Conservation (phyloP, 2,113 vertebrate genomes). For the Microcebus lehilahytsara region DNA sequence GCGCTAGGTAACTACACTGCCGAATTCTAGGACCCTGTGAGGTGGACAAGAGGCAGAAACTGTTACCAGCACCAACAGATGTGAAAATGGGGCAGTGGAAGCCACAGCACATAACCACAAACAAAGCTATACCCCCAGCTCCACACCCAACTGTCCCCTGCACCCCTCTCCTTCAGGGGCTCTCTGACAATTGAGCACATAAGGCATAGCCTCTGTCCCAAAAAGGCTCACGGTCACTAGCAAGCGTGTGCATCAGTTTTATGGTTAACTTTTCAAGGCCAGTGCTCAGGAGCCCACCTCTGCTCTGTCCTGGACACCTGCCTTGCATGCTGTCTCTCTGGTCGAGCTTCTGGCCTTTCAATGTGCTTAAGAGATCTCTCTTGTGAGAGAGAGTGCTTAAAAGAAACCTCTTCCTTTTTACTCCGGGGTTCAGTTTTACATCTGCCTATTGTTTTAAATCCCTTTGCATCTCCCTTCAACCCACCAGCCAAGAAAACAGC, state of each 20-base stretch:
- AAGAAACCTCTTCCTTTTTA: background rate
- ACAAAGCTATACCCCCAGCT: background rate
- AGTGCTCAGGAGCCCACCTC: background rate
- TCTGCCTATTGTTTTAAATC: background rate
- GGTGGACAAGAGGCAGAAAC: background rate
- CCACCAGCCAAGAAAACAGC: background rate
- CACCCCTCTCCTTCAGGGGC: fast-evolving
- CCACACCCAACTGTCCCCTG: background rate
- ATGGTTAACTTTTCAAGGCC: background rate
- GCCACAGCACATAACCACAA: background rate
- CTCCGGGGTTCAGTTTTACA: background rate
- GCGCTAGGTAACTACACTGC: background rate
- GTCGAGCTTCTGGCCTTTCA: background rate
- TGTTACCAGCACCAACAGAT: background rate
- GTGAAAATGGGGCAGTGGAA: background rate
- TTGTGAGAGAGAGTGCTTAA: background rate
- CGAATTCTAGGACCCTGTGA: background rate
- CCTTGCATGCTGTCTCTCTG: background rate
- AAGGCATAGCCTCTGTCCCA: too few relatives aligned
- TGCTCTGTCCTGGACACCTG: background rate
- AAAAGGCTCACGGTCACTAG: background rate
- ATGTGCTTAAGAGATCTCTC: background rate
- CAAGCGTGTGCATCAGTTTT: background rate
- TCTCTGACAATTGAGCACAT: background rate
- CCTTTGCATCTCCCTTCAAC: background rate